Evolutionary conservation across 2,888 invertebrate genomes (phyloP), one percentile per base, ranked within the genome.

Genomic region (Cartodere bifasciata): DNA sequence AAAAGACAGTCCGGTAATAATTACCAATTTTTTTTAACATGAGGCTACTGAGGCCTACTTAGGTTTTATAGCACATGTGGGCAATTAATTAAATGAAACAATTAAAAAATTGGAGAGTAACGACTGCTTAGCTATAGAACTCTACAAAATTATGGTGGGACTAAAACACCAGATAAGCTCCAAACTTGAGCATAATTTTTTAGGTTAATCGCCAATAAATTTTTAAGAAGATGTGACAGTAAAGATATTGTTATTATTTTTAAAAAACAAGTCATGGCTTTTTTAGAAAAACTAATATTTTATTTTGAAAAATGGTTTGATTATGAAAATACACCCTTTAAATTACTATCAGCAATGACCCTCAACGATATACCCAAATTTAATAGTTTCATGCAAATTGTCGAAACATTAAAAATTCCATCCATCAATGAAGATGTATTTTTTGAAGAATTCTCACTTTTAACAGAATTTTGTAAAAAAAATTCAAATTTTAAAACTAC

Each of bases 221-320:
- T n/a, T n/a, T n/a, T 17, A 17, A 17, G n/a, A 17, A 17, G n/a
- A 7, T 17, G 20, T 17, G n/a, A 17, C n/a, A 17, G n/a, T 9
- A 6, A 17, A 17, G n/a, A 17, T 17, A n/a, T 9, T 7, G n/a
- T 24, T 12, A 12, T 10, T 13, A 9, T 24, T 9, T 24, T 24
- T 13, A 24, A 11, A 24, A 24, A 13, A 11, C 25, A 12, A 24
- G 25, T 12, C 11, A 11, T 10, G 9, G 25, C 25, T 10, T 24
- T 24, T 24, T 12, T 24, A 9, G 25, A 24, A 11, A 24, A 24
- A 24, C n/a, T 24, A 10, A 24, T 24, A 10, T n/a, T 10, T 9
- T 24, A 24, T 12, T 10, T 24, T 10, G 25, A 24, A 13, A 24
- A 24, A 24, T 9, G 25, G 9, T 24, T 24, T 24, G 9, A 24